phyloP scores from a whole-genome alignment of 1,140 invertebrate species.

The Zaprionus ornatus region DNA sequence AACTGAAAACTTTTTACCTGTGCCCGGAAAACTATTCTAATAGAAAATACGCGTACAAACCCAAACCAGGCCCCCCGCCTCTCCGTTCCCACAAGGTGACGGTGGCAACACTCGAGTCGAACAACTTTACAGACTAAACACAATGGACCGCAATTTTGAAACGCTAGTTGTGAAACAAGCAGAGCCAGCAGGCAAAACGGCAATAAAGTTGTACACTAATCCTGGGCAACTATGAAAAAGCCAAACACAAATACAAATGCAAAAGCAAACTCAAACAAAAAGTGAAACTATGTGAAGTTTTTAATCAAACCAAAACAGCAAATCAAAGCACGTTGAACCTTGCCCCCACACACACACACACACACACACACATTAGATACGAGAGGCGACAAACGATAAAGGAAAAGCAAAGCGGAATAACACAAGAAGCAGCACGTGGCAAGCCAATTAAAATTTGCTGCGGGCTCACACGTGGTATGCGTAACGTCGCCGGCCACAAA shows the following conservation, averaged over 20 bases:
- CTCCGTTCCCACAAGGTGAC: background rate
- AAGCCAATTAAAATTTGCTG: constrained; percentile 48
- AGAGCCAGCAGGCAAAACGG: background rate
- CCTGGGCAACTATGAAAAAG: constrained; percentile 32
- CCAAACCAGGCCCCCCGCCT: background rate
- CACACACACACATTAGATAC: background rate
- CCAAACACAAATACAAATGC: constrained; percentile 39
- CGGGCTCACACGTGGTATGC: constrained; percentile 44
- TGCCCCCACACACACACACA: background rate
- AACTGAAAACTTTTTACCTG: constrained; percentile 53
- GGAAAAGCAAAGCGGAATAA: constrained; percentile 13
- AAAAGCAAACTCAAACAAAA: constrained; percentile 23
- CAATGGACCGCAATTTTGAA: constrained; percentile 42
- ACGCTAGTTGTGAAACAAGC: constrained; percentile 31
- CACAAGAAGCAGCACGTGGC: constrained; percentile 12
- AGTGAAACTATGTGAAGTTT: constrained; percentile 49
- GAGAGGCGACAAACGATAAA: constrained; percentile 8
- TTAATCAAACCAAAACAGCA: constrained; percentile 44
- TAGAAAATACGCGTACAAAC: constrained; percentile 36
- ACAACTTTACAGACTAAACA: constrained; percentile 47
- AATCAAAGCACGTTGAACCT: constrained; percentile 47
- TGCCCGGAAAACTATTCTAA: constrained; percentile 40
- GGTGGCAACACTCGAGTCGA: background rate
- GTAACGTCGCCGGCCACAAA: constrained; percentile 40
- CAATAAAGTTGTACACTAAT: constrained; percentile 53